Evolutionary conservation across 2,888 invertebrate genomes (phyloP).

Genomic region (Lasioglossum zephyrum): DNA sequence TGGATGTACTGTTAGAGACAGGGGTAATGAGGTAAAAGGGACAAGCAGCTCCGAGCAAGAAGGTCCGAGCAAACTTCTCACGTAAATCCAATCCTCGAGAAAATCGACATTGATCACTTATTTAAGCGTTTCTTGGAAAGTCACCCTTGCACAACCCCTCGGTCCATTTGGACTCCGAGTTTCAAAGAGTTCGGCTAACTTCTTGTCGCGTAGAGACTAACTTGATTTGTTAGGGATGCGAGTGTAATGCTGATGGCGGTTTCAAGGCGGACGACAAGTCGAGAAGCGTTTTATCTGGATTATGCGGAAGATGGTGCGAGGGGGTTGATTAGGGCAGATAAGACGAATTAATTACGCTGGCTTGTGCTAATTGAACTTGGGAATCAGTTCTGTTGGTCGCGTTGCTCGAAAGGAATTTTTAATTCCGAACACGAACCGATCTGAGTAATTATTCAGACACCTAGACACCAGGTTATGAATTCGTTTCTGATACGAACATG

Average conservation of each 20-base stretch:
- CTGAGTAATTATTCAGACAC: background rate
- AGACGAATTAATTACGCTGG: background rate
- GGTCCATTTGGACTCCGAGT: background rate
- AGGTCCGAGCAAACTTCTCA: background rate
- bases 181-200: background rate
- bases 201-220: background rate
- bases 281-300: background rate
- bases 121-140: background rate
- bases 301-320: background rate
- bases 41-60: background rate
- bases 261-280: background rate
- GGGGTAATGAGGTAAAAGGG: background rate
- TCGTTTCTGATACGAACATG: background rate
- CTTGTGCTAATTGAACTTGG: too few species aligned
- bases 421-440: too few species aligned
- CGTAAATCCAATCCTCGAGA: background rate
- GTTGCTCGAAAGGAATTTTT: too few species aligned
- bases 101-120: background rate
- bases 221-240: background rate
- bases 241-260: background rate
- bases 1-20: background rate
- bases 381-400: too few species aligned
- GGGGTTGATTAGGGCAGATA: too few species aligned
- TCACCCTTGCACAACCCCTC: background rate
- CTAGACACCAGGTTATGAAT: background rate